Evolutionary conservation across 53 echinoderm and acorn worm genomes (phyloP).

Genomic region (Mesocentrotus franciscanus): DNA sequence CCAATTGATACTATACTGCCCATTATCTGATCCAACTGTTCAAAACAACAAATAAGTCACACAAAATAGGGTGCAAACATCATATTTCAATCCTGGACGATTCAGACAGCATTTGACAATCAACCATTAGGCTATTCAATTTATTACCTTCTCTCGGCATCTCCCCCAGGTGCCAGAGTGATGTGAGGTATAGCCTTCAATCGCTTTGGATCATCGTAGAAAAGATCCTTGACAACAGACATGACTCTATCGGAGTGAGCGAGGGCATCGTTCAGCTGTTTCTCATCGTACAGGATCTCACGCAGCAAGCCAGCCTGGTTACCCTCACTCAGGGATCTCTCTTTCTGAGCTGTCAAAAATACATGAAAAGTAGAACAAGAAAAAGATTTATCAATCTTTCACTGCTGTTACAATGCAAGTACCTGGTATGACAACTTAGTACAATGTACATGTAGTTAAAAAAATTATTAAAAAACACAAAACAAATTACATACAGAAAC

Average conservation of each 20-base stretch:
- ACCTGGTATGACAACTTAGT: neutral
- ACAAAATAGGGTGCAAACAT: too few species aligned
- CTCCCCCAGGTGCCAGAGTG: slow-evolving; percentile 76
- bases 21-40: too few species aligned
- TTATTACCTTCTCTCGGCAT: slow-evolving; percentile 60
- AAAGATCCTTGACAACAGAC: slow-evolving; percentile 85
- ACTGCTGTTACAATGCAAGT: too few species aligned
- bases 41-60: neutral
- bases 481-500: too few species aligned
- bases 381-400: neutral
- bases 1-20: neutral
- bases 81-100: too few species aligned
- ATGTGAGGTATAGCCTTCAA: slow-evolving; percentile 71
- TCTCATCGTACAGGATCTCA: slow-evolving; percentile 83
- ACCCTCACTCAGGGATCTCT: slow-evolving; percentile 22
- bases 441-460: neutral
- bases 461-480: neutral
- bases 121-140: neutral
- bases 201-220: slow-evolving; percentile 83
- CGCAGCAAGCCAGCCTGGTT: slow-evolving; percentile 72
- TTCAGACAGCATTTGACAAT: too few species aligned
- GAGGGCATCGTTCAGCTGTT: slow-evolving; percentile 76
- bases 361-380: neutral
- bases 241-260: slow-evolving; percentile 82
- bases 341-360: slow-evolving; percentile 44